Percentiles rank a stretch among this genome's conserved stretches.
Evolutionary conservation across 2,113 vertebrate species (phyloP).

Genomic region (Petrocephalus zakoni): DNA sequence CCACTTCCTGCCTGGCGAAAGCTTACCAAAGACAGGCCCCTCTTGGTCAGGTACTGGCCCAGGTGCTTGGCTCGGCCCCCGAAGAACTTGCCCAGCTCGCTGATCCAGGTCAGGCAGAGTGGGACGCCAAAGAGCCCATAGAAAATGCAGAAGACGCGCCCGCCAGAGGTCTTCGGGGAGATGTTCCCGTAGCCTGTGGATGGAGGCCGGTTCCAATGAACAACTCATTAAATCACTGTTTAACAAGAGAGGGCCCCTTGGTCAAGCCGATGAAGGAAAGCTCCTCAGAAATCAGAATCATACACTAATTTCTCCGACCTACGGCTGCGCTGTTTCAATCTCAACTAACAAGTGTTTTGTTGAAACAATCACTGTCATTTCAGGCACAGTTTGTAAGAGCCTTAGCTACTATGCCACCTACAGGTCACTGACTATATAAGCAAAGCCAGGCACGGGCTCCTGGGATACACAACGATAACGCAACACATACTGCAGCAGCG

Average conservation of each 20-base stretch:
- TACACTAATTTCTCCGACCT: not conserved
- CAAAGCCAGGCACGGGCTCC: not conserved
- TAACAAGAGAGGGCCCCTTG: not conserved
- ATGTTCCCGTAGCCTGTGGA: conserved; percentile 89
- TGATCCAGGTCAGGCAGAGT: conserved; percentile 93
- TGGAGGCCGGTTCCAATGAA: not conserved
- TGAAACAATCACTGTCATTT: not conserved
- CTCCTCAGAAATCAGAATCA: not conserved
- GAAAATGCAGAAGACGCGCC: conserved; percentile 92
- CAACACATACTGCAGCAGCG: not conserved
- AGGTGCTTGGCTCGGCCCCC: conserved; percentile 90
- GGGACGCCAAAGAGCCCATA: conserved; percentile 95
- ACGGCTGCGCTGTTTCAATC: not conserved
- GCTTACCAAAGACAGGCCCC: conserved; percentile 84
- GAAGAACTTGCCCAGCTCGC: conserved; percentile 95
- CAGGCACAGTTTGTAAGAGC: not conserved
- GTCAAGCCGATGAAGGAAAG: not conserved
- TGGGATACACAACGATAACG: not conserved
- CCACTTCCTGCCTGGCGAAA: not conserved
- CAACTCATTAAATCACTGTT: not conserved
- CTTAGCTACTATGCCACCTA: not conserved
- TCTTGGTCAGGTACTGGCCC: conserved; percentile 87
- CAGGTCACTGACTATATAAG: not conserved
- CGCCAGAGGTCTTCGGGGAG: conserved; percentile 83
- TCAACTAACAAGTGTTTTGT: not conserved